Percentiles rank a stretch among this genome's conserved stretches.
phyloP scores from a whole-genome alignment of 2,797 vertebrate species.

The Channallabes apus region DNA sequence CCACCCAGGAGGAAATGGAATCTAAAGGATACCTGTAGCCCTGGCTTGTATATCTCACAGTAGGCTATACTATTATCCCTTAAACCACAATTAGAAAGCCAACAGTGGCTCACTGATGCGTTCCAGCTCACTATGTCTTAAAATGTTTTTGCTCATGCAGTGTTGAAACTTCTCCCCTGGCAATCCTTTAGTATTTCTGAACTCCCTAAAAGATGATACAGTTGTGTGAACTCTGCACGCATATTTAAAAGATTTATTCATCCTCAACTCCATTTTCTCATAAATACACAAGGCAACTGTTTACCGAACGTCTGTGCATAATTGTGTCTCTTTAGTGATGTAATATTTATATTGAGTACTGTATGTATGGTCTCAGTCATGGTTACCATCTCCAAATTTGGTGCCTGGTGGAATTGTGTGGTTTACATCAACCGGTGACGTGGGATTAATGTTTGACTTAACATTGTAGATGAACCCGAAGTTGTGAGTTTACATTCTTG shows the following conservation, averaged over 20 bases:
- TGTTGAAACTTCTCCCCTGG: not conserved
- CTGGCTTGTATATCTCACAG: no score
- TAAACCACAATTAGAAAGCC: not conserved
- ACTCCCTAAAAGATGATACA: not conserved
- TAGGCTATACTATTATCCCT: not conserved
- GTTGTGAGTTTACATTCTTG: not conserved
- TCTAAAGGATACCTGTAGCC: not conserved
- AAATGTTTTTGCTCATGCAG: not conserved
- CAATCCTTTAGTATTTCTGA: not conserved
- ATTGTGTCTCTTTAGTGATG: not conserved
- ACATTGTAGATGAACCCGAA: not conserved
- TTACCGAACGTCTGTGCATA: not conserved
- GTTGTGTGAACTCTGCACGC: not conserved
- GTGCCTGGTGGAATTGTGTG: not conserved
- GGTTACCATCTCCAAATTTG: not conserved
- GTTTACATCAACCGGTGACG: not conserved
- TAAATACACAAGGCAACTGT: not conserved
- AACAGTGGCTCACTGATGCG: not conserved
- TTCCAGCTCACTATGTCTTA: not conserved
- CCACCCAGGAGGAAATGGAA: not conserved
- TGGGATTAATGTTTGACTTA: conserved; percentile 10
- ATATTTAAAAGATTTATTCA: not conserved
- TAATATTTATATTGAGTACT: not conserved
- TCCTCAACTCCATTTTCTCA: not conserved
- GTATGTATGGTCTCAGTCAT: not conserved